A percentile compares a stretch with the other conserved stretches of the same genome.
These are phyloP conservation scores for Nerophis ophidion DNA, from an alignment of 2,113 vertebrate genomes.

Conservation along the genomic window DNA sequence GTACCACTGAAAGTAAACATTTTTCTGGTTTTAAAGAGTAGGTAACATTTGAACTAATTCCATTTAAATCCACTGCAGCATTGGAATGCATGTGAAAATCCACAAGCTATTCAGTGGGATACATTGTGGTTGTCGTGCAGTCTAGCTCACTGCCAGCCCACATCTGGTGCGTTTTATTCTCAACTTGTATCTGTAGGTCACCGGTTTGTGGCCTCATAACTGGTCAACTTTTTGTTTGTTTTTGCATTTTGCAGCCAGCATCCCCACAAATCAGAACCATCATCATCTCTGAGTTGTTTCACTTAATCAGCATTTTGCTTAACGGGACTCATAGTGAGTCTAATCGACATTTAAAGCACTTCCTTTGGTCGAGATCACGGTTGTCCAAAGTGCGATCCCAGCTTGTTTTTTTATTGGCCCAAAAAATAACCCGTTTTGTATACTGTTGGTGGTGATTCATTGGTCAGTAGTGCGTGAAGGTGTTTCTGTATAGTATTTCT, in stretches of 20 bases:
- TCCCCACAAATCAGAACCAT: constrained; percentile 8
- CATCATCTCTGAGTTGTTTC: constrained; percentile 14
- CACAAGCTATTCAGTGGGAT: background rate
- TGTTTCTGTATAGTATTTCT: too few species aligned
- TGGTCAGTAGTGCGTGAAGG: too few species aligned
- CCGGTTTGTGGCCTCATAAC: background rate
- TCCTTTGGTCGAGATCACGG: too few species aligned
- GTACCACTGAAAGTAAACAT: too few species aligned
- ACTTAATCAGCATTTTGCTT: constrained; percentile 17
- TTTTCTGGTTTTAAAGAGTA: too few species aligned
- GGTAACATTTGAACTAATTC: background rate
- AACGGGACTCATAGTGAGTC: background rate
- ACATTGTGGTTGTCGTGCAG: background rate
- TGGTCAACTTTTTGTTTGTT: background rate
- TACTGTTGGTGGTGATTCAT: too few species aligned
- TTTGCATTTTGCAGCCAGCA: background rate
- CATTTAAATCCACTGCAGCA: background rate
- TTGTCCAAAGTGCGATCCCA: too few species aligned
- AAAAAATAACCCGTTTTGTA: too few species aligned
- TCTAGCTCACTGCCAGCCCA: background rate
- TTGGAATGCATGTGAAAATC: background rate
- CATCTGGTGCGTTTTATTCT: background rate
- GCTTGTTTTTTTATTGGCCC: too few species aligned
- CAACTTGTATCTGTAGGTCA: background rate
- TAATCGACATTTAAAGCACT: too few species aligned